Evolutionary conservation across 2,888 invertebrate species (phyloP).

Genomic region (Pristionchus maxplancki): DNA sequence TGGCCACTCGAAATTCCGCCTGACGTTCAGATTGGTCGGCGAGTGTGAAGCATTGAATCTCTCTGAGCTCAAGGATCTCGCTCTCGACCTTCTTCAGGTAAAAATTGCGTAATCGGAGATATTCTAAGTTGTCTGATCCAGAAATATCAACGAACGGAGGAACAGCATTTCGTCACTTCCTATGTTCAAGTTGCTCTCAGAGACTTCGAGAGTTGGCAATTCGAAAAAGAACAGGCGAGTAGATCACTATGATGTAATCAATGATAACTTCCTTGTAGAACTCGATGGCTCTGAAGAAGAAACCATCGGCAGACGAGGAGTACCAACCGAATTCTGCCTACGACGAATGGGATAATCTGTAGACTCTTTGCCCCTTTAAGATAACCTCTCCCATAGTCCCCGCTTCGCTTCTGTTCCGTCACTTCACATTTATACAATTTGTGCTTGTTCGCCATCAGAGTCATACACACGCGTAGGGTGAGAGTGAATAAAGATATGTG

Average conservation of each 20-base stretch:
- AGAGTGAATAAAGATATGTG: constrained; percentile 29
- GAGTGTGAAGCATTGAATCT: constrained; percentile 76
- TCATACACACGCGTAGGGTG: constrained; percentile 39
- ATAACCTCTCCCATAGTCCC: background rate
- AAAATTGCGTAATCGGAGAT: background rate
- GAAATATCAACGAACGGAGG: constrained; percentile 62
- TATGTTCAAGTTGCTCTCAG: constrained; percentile 74
- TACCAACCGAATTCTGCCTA: constrained; percentile 69
- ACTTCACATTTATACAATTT: constrained; percentile 13
- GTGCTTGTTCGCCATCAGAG: background rate
- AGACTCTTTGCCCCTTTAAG: background rate
- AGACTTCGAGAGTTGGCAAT: constrained; percentile 76
- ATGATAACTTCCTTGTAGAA: constrained; percentile 58
- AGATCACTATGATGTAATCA: background rate
- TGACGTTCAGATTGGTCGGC: constrained; percentile 70
- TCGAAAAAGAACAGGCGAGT: constrained; percentile 72
- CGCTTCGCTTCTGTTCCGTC: constrained; percentile 33
- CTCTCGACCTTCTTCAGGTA: constrained; percentile 72
- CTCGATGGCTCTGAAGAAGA: constrained; percentile 68
- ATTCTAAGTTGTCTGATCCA: background rate
- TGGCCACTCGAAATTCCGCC: background rate
- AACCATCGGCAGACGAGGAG: constrained; percentile 66
- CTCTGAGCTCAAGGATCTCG: constrained; percentile 75
- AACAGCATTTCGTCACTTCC: constrained; percentile 75
- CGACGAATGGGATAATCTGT: constrained; percentile 76